These are phyloP conservation scores for Cryptoprocta ferox DNA, from an alignment of 2,797 vertebrate species.

Conservation along the genomic window DNA sequence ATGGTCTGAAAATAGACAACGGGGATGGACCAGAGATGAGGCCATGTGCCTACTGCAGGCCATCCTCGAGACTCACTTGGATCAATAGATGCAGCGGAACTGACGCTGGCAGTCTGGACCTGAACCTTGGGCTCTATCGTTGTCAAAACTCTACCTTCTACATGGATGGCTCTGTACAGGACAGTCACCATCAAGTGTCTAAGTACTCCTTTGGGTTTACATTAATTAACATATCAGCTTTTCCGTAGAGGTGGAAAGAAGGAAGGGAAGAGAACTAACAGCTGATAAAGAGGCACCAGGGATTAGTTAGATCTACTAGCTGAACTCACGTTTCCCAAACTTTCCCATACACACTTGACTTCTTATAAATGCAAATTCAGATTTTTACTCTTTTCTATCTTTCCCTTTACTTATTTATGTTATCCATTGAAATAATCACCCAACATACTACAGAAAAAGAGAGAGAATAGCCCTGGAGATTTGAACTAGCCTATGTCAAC, in stretches of 20 bases:
- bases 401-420: background rate
- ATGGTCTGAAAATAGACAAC: background rate
- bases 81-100: background rate
- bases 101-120: too few species aligned
- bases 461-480: background rate
- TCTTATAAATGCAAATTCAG: background rate
- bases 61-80: background rate
- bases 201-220: background rate
- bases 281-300: background rate
- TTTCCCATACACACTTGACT: background rate
- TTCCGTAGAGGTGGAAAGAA: background rate
- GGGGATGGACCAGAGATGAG: background rate
- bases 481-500: background rate
- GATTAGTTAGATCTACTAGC: background rate
- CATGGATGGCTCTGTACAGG: background rate
- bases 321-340: background rate
- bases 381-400: background rate
- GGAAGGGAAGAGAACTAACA: background rate
- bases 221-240: background rate
- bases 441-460: background rate
- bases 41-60: accelerated
- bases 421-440: background rate
- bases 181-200: background rate
- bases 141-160: background rate
- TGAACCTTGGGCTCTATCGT: too few species aligned